Evolutionary conservation across 2,797 vertebrate genomes (phyloP).

Genomic region (Sciurus carolinensis): DNA sequence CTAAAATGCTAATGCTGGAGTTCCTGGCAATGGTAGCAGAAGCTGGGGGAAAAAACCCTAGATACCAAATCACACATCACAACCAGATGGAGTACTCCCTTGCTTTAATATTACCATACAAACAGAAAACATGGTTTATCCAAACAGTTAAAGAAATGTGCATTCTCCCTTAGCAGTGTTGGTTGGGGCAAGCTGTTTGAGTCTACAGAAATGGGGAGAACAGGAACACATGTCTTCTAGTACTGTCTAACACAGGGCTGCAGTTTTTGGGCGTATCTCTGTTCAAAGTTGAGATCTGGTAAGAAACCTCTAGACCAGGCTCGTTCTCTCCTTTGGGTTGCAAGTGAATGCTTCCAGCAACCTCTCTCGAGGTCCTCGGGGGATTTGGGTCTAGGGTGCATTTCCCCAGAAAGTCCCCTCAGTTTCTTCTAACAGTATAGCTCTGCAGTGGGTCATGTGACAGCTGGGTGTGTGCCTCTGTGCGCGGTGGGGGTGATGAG

Average conservation of each 20-base stretch:
- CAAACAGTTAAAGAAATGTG: background rate
- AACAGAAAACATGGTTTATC: slow-evolving; percentile 36
- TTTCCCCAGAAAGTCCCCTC: background rate
- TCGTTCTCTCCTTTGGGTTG: background rate
- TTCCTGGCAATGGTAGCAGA: background rate
- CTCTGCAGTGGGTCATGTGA: slow-evolving; percentile 52
- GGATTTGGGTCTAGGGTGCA: background rate
- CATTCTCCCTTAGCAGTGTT: background rate
- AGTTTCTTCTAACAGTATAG: background rate
- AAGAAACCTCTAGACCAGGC: background rate
- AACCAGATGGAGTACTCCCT: slow-evolving; percentile 43
- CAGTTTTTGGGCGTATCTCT: background rate
- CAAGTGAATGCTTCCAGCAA: background rate
- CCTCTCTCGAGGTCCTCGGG: background rate
- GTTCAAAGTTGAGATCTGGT: slow-evolving; percentile 19
- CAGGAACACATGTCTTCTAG: background rate
- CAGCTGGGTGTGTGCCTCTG: background rate
- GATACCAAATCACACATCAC: slow-evolving; percentile 19
- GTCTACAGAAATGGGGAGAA: background rate
- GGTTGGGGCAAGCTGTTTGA: background rate
- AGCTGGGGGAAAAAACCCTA: background rate
- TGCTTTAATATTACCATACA: background rate
- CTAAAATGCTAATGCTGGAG: background rate
- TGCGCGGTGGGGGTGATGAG: background rate
- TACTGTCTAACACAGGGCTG: background rate